Percentiles rank a stretch among this genome's conserved stretches.
phyloP scores from a whole-genome alignment of 2,797 vertebrate genomes.

The Falco naumanni region DNA sequence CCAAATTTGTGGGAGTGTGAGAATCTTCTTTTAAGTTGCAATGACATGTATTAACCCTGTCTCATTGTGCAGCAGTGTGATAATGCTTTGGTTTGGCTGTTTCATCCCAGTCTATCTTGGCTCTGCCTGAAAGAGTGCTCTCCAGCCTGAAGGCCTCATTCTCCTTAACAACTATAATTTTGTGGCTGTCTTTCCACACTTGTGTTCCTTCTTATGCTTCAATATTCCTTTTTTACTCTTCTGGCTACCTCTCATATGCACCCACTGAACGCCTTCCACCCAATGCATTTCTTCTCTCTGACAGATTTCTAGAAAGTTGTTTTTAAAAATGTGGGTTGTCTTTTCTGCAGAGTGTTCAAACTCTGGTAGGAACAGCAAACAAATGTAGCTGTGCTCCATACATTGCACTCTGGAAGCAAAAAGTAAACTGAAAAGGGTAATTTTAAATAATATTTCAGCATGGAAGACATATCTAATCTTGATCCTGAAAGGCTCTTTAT shows the following conservation, averaged over 20 bases:
- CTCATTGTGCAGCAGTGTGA: not conserved
- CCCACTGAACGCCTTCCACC: not conserved
- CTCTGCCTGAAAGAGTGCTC: not conserved
- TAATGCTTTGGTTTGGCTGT: not conserved
- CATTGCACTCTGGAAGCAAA: not conserved
- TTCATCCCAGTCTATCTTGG: not conserved
- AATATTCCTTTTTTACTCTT: not conserved
- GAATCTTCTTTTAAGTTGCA: not conserved
- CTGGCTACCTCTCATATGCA: not conserved
- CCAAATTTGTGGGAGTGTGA: not conserved
- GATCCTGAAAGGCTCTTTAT: constrained; percentile 9
- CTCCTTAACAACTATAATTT: not conserved
- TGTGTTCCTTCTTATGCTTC: not conserved
- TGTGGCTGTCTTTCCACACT: not conserved
- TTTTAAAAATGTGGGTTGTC: not conserved
- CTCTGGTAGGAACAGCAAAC: constrained; percentile 23
- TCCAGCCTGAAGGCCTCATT: not conserved
- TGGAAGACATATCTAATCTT: not conserved
- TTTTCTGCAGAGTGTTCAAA: not conserved
- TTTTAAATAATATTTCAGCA: not conserved
- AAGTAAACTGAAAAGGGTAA: not conserved
- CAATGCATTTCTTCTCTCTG: not conserved
- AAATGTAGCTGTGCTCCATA: not conserved
- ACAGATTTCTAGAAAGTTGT: constrained; percentile 4
- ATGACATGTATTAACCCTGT: not conserved